Evolutionary conservation across 2,888 invertebrate genomes (phyloP).

Genomic region (Camponotus fellah): DNA sequence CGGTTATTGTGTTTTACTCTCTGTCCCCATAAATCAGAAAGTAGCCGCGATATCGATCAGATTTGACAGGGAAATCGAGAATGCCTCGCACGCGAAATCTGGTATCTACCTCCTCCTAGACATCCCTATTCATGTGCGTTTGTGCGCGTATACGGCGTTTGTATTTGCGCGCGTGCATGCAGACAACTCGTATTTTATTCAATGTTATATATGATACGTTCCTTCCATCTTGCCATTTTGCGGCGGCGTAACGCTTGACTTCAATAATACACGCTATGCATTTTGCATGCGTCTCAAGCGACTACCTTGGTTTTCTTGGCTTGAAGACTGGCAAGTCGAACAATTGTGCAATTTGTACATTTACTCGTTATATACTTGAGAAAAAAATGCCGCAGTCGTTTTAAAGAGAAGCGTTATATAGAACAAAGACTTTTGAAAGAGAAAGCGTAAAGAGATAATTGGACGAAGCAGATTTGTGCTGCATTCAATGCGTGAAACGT

Average conservation of each 20-base stretch:
- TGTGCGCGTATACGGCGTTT: not conserved
- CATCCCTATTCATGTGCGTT: not conserved
- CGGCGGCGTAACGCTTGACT: slow-evolving; percentile 51
- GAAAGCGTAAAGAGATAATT: not conserved
- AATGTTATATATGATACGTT: slow-evolving; percentile 50
- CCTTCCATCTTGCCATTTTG: slow-evolving; percentile 47
- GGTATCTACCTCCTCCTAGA: slow-evolving; percentile 29
- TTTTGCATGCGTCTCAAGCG: slow-evolving; percentile 35
- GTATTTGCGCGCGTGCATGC: not conserved
- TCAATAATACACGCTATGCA: slow-evolving; percentile 51
- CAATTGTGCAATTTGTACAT: not conserved
- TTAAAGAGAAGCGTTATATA: not conserved
- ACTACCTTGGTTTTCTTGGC: slow-evolving; percentile 18
- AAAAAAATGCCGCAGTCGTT: slow-evolving; percentile 3
- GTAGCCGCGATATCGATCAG: slow-evolving; percentile 46
- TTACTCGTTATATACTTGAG: not conserved
- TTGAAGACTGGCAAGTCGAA: slow-evolving; percentile 17
- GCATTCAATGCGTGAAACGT: not conserved
- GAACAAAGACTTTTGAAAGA: not conserved
- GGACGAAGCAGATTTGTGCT: not conserved
- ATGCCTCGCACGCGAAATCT: slow-evolving; percentile 46
- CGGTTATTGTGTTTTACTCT: slow-evolving; percentile 48
- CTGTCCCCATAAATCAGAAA: slow-evolving; percentile 43
- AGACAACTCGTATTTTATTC: slow-evolving; percentile 50
- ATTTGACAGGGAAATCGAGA: slow-evolving; percentile 51